Conservation (phyloP, 1,140 invertebrate genomes). For the Dreissena rostriformis region DNA sequence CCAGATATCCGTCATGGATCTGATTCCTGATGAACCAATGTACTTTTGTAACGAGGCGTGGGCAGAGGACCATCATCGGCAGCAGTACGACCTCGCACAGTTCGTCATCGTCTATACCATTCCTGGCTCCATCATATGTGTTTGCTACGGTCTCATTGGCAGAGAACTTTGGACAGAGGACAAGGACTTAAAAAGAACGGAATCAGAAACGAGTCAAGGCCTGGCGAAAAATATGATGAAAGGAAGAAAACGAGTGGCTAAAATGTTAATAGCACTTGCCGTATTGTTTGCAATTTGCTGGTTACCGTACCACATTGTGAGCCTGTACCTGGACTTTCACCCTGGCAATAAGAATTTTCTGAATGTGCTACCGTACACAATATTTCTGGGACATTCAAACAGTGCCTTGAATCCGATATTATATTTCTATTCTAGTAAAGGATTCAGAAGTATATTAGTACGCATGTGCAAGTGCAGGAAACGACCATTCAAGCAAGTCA, state of each 20-base stretch:
- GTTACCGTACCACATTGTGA: constrained; percentile 87
- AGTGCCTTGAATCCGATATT: constrained; percentile 89
- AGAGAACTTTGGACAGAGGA: constrained; percentile 86
- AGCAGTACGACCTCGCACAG: constrained; percentile 70
- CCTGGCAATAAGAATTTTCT: constrained; percentile 48
- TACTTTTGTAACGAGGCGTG: constrained; percentile 77
- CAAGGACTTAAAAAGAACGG: constrained; percentile 59
- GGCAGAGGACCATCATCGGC: constrained; percentile 68
- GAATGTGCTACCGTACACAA: constrained; percentile 84
- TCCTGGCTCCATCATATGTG: constrained; percentile 82
- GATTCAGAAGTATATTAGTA: constrained; percentile 71
- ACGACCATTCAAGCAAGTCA: constrained; percentile 19
- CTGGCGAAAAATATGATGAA: constrained; percentile 68
- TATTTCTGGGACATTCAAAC: constrained; percentile 89
- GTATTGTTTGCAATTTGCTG: constrained; percentile 88
- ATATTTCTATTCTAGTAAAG: constrained; percentile 89
- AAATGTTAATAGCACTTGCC: constrained; percentile 86
- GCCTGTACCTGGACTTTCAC: constrained; percentile 80
- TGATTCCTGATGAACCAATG: constrained; percentile 56
- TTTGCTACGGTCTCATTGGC: constrained; percentile 87
- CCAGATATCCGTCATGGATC: constrained; percentile 49
- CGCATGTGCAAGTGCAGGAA: constrained; percentile 56
- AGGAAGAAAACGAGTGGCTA: constrained; percentile 69
- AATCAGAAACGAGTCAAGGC: constrained; percentile 70
- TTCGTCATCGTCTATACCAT: constrained; percentile 78